Evolutionary conservation across 2,888 invertebrate genomes (phyloP), one percentile per base, ranked within the genome.

Genomic region (Nomada lathburiana): DNA sequence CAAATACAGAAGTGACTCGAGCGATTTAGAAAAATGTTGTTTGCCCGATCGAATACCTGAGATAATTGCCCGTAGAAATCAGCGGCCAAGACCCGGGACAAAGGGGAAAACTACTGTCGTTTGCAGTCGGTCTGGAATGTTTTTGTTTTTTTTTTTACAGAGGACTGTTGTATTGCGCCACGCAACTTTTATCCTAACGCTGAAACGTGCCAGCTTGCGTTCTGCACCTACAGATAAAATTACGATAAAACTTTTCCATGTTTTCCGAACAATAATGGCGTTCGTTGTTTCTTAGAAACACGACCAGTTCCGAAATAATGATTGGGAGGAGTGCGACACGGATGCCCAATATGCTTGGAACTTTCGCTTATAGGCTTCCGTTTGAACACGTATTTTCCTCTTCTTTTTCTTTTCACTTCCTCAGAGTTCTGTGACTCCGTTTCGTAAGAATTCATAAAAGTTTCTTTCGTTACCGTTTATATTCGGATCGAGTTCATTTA

Each of bases 181-280:
- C 42, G 5, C 57, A 74, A 59, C 13, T n/a, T 67, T 74, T 74
- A 67, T 74, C 65, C 44, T 23, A 55, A 70, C 29, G 42, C 18
- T 62, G 44, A 69, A 62, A 68, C 60, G 29, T 20, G 16, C 20
- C 10, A 44, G 42, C 47, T 3, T n/a, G 36, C 53, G 29, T 29
- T 18, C 44, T 26, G 36, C 18, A 62, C 20, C 50, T 53, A 53
- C n/a, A 76, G 76, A 76, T 76, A 76, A 76, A 63, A 70, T 29
- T 50, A 36, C 2, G 76, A 76, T 76, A 70, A 63, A 76, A 76
- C 23, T 64, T 76, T 76, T 76, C 70, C 70, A 57, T 47, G 29
- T 18, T 18, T n/a, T n/a, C 2, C 13, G 47, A 76, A 76, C 63
- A 76, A 69, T 69, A 63, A 29, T 62, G 52, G 52, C 26, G 16